Percentiles rank a stretch among this genome's conserved stretches.
These are phyloP conservation scores for Chydorus sphaericus DNA, from an alignment of 2,888 invertebrate genomes.

Conservation along the genomic window DNA sequence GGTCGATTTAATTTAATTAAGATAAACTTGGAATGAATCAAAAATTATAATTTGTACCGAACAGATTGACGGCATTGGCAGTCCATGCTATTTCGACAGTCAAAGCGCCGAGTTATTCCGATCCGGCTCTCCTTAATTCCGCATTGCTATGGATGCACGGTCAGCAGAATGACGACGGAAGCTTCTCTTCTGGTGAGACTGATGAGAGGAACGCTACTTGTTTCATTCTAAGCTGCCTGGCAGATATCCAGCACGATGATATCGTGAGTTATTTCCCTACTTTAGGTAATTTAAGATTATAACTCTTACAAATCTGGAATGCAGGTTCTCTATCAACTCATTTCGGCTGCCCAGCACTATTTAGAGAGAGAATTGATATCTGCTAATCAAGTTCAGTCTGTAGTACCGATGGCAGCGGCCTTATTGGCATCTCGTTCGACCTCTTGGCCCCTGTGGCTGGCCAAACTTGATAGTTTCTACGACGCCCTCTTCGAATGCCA, in stretches of 20 bases:
- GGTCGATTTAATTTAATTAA: too few relatives aligned
- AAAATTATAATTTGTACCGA: background rate
- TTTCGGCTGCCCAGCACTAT: background rate
- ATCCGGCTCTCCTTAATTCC: background rate
- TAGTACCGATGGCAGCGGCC: background rate
- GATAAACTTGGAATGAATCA: background rate
- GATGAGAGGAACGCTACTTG: background rate
- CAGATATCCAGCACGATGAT: conserved; percentile 10
- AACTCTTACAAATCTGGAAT: background rate
- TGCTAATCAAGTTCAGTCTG: background rate
- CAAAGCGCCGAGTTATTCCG: background rate
- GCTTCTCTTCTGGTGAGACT: background rate
- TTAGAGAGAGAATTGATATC: background rate
- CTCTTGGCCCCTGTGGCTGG: background rate
- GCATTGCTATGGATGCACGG: conserved; percentile 4
- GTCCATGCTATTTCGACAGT: background rate
- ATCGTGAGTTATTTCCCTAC: background rate
- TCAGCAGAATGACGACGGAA: conserved; percentile 5
- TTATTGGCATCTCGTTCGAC: background rate
- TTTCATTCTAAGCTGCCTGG: background rate
- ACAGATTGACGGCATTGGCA: conserved; percentile 5
- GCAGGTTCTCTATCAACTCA: background rate
- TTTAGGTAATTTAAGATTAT: background rate
- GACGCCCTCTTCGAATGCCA: background rate
- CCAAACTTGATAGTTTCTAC: conserved; percentile 3